Percentiles rank a stretch among this genome's conserved stretches.
phyloP scores from a whole-genome alignment of 2,888 invertebrate genomes.

The Stomorhina lunata region DNA sequence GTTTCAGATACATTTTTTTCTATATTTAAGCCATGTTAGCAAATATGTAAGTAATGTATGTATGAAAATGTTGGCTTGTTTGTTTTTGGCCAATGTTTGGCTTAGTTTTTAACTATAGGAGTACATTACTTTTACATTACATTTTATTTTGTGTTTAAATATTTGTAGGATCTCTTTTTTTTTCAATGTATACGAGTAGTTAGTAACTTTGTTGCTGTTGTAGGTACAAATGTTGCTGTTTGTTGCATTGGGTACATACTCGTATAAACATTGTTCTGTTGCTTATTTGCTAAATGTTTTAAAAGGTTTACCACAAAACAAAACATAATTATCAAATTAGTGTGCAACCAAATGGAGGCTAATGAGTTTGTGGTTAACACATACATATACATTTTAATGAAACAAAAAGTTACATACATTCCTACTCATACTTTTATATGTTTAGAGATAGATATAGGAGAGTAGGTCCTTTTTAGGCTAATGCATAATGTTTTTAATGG shows the following conservation, averaged over 20 bases:
- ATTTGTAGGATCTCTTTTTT: slow-evolving; percentile 55
- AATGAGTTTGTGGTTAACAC: slow-evolving; percentile 65
- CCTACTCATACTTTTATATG: neutral
- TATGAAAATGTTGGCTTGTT: slow-evolving; percentile 23
- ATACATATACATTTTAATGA: slow-evolving; percentile 40
- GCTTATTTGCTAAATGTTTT: slow-evolving; percentile 53
- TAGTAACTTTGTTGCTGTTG: neutral
- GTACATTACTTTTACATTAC: slow-evolving; percentile 63
- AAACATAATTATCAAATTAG: slow-evolving; percentile 69
- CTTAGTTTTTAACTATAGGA: too few species aligned
- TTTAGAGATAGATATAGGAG: too few species aligned
- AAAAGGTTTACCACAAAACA: slow-evolving; percentile 62
- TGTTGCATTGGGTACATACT: too few species aligned
- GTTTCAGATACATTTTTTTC: neutral
- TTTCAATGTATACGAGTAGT: slow-evolving; percentile 27
- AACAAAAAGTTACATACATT: neutral
- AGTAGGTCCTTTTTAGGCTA: too few species aligned
- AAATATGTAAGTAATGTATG: slow-evolving; percentile 38
- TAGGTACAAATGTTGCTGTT: neutral
- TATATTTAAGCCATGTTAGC: slow-evolving; percentile 26
- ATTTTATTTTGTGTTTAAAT: slow-evolving; percentile 47
- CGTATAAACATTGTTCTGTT: slow-evolving; percentile 35
- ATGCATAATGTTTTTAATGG: too few species aligned
- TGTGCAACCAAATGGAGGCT: slow-evolving; percentile 66
- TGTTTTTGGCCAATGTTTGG: neutral